Conservation (phyloP, 2,888 invertebrate genomes). For the Drosophila eohydei region DNA sequence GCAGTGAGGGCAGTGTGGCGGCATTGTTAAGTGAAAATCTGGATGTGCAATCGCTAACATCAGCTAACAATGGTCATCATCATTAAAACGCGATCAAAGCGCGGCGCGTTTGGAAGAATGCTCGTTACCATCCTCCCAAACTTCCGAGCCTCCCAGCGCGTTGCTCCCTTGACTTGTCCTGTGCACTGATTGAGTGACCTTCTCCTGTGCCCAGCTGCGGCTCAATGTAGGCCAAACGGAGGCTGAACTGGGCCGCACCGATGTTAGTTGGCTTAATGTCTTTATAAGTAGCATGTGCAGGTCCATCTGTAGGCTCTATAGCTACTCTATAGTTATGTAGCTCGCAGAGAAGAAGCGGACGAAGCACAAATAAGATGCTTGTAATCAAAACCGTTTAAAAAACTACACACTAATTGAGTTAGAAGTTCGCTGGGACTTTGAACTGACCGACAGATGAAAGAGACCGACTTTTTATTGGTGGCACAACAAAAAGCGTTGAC, state of each 20-base stretch:
- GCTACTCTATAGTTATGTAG: conserved; percentile 6
- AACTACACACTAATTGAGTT: conserved; percentile 79
- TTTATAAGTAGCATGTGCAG: conserved; percentile 72
- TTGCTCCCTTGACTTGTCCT: conserved; percentile 27
- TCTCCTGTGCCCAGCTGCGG: conserved; percentile 29
- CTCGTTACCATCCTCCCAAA: conserved; percentile 24
- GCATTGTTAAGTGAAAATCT: conserved; percentile 82
- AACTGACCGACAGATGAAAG: conserved; percentile 74
- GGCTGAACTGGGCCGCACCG: conserved; percentile 45
- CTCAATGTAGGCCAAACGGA: conserved; percentile 66
- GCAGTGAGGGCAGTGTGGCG: conserved; percentile 50
- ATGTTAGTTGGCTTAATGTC: conserved; percentile 73
- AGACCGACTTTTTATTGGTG: conserved; percentile 74
- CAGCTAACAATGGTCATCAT: conserved; percentile 85
- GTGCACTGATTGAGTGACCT: conserved; percentile 75
- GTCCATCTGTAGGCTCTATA: conserved; percentile 5
- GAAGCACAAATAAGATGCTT: conserved; percentile 55
- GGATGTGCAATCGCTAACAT: conserved; percentile 81
- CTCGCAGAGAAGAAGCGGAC: conserved; percentile 7
- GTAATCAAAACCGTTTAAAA: conserved; percentile 82
- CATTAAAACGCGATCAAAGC: conserved; percentile 84
- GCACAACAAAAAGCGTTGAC: conserved; percentile 81
- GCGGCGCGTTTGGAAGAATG: conserved; percentile 48
- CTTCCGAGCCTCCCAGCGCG: background rate
- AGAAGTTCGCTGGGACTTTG: conserved; percentile 74